Conservation (phyloP, 2,888 invertebrate species). For the Microplitis manilae region DNA sequence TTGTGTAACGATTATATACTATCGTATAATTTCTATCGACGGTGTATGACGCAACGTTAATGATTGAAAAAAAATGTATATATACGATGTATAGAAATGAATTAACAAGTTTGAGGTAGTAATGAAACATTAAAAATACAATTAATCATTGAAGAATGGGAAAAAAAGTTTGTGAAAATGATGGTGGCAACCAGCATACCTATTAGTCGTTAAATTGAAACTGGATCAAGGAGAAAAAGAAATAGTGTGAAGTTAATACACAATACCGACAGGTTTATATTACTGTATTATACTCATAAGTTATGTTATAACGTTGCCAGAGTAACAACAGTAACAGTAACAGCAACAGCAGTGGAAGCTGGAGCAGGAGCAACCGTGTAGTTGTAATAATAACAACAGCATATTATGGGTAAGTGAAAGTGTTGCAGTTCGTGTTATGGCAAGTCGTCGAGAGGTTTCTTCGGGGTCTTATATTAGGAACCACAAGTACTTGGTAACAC, state of each 20-base stretch:
- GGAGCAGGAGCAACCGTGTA: not conserved
- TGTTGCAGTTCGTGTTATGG: constrained; percentile 44
- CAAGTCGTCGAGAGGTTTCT: constrained; percentile 40
- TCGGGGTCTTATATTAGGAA: constrained; percentile 41
- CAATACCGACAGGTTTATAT: constrained; percentile 8
- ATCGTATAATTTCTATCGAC: too few species aligned
- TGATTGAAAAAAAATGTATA: too few species aligned
- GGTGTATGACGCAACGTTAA: too few species aligned
- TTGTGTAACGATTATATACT: too few species aligned
- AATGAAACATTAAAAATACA: not conserved
- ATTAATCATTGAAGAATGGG: not conserved
- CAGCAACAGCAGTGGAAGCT: not conserved
- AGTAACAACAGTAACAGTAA: constrained; percentile 4
- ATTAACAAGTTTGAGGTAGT: not conserved
- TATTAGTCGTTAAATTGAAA: constrained; percentile 42
- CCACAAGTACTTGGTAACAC: constrained; percentile 38
- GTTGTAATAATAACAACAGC: constrained; percentile 15
- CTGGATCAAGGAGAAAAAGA: constrained; percentile 49
- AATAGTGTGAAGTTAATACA: constrained; percentile 14
- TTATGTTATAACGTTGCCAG: not conserved
- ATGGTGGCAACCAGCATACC: not conserved
- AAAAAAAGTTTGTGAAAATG: constrained; percentile 15
- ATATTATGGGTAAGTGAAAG: constrained; percentile 47
- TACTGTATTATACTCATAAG: constrained; percentile 30
- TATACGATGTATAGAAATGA: not conserved